Evolutionary conservation across 2,113 vertebrate species (phyloP), one percentile per base, ranked within the genome.

Genomic region (Pelecanoides urinatrix): DNA sequence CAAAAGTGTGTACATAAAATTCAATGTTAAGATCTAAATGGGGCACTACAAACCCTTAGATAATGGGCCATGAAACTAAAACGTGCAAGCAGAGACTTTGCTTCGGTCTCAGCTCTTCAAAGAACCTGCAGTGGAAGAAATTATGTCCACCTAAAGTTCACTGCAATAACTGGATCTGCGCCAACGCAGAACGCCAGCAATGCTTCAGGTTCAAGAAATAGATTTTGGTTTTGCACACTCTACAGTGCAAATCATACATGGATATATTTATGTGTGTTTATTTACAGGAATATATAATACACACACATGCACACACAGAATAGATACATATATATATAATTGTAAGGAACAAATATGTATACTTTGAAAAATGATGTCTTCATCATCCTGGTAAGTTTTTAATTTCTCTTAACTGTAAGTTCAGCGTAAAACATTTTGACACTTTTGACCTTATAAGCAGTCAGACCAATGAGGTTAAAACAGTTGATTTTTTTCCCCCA

Each of bases 151-250:
- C 29, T 32, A 11, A 55, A 45, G 47, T n/a, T 88, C 68, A 17
- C 40, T 71, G 38, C 49, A 56, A 34, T 76, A 73, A 76, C 36
- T 1, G 3, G 18, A 52, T 30, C 86, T 8, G 2, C 1, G 1
- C 23, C 76, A 78, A 7, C 0, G 2, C 38, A 80, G 53, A 73
- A 59, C 55, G n/a, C 26, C n/a, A 84, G n/a, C 20, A 63, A 5
- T 15, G 19, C 8, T 74, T 84, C 59, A 21, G 0, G 0, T 50
- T 95, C 59, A 67, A 32, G 38, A 63, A 61, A 18, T 0, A 42
- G n/a, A 52, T 34, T 91, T 84, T 32, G 7, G 34, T 76, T 30
- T 52, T 75, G 21, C 21, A 47, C 53, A 38, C 21, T 72, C 20
- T 23, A 38, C 30, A 58, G 13, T 45, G 38, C 34, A 82, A 67